Conservation (phyloP, 2,888 invertebrate genomes). For the Myathropa florea region DNA sequence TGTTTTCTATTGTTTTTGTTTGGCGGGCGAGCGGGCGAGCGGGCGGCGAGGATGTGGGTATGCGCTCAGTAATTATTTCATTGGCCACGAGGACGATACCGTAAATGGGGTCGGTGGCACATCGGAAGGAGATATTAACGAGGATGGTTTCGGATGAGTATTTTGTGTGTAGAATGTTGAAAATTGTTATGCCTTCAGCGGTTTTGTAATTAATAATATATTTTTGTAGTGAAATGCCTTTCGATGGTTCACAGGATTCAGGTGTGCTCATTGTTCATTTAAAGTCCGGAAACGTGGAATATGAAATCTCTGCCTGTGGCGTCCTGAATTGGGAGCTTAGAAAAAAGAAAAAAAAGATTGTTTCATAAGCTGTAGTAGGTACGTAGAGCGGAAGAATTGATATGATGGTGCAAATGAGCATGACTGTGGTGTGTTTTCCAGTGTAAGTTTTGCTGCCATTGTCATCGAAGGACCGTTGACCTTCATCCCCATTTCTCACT, state of each 20-base stretch:
- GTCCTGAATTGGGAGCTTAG: not conserved
- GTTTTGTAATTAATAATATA: conserved; percentile 47
- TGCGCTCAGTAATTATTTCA: conserved; percentile 54
- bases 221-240: conserved; percentile 18
- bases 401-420: not conserved
- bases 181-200: conserved; percentile 38
- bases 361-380: not conserved
- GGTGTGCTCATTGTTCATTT: not conserved
- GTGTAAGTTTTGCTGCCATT: not conserved
- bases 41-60: conserved; percentile 1
- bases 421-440: not conserved
- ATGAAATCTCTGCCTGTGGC: not conserved
- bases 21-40: not conserved
- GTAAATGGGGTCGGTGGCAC: not conserved
- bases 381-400: not conserved
- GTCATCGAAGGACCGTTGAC: too few relatives aligned
- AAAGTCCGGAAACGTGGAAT: not conserved
- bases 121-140: not conserved
- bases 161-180: conserved; percentile 29
- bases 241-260: not conserved
- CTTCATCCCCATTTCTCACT: too few relatives aligned
- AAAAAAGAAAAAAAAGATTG: not conserved
- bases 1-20: conserved; percentile 61
- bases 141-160: conserved; percentile 15
- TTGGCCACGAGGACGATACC: not conserved